Conservation (phyloP, 2,797 vertebrate species). For the Capromys pilorides region DNA sequence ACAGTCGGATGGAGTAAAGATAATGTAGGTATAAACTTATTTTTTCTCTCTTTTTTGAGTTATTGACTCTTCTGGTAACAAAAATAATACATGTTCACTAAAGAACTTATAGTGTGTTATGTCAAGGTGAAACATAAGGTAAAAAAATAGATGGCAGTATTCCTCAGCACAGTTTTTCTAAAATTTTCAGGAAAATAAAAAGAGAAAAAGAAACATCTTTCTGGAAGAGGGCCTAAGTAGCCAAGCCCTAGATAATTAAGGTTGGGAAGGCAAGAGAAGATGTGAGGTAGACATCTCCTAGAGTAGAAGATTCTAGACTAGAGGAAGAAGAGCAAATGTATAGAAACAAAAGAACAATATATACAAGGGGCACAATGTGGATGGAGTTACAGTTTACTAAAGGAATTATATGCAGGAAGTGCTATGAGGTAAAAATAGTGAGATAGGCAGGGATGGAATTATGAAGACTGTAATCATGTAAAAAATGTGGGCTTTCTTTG, state of each 20-base stretch:
- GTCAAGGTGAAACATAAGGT: background rate
- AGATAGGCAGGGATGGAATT: background rate
- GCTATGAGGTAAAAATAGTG: background rate
- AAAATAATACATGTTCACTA: slow-evolving; percentile 7
- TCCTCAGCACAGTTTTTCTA: background rate
- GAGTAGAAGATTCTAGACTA: background rate
- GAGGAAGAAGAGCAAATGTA: background rate
- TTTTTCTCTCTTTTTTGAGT: slow-evolving; percentile 29
- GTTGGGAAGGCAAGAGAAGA: background rate
- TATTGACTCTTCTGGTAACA: slow-evolving; percentile 49
- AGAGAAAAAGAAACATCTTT: background rate
- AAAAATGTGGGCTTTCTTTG: background rate
- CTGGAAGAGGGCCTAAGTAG: background rate
- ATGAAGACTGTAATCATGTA: background rate
- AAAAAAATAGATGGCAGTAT: background rate
- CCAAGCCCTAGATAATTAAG: background rate
- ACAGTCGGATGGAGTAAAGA: background rate
- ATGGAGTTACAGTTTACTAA: background rate
- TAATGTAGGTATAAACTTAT: background rate
- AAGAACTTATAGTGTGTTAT: background rate
- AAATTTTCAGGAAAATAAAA: background rate
- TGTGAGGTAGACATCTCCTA: too few species aligned
- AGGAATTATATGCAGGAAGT: background rate
- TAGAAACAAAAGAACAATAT: background rate
- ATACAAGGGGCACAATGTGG: background rate